Conservation (phyloP, 1,140 invertebrate species). For the Lepidurus apus region DNA sequence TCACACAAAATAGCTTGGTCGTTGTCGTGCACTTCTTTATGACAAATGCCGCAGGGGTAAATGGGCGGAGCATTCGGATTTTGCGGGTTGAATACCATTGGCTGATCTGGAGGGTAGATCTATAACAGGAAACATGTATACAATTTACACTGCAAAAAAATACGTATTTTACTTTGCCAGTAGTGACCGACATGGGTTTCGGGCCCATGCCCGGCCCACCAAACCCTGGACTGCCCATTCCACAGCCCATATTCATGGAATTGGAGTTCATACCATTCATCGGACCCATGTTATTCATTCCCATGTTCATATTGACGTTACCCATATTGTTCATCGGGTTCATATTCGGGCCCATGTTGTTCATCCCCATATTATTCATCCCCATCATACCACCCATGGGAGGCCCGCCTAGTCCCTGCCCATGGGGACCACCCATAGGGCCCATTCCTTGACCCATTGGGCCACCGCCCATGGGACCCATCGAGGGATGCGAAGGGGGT, state of each 20-base stretch:
- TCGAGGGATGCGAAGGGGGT: conserved; percentile 54
- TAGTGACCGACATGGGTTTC: conserved; percentile 79
- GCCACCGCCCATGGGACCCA: conserved; percentile 41
- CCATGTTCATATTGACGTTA: conserved; percentile 41
- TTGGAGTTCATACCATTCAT: conserved; percentile 35
- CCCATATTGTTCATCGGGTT: conserved; percentile 38
- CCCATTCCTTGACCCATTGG: conserved; percentile 46
- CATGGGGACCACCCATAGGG: conserved; percentile 41
- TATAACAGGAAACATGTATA: conserved; percentile 40
- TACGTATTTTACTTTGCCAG: conserved; percentile 64
- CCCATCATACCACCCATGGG: conserved; percentile 48
- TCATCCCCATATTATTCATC: conserved; percentile 38
- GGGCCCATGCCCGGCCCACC: conserved; percentile 44
- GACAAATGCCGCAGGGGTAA: conserved; percentile 78
- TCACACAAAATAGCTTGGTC: conserved; percentile 97
- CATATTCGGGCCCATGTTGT: conserved; percentile 37
- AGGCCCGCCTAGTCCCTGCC: conserved; percentile 58
- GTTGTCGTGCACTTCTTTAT: conserved; percentile 98
- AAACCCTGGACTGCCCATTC: conserved; percentile 43
- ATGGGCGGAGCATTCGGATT: conserved; percentile 97
- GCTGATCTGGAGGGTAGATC: conserved; percentile 87
- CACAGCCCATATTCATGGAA: conserved; percentile 40
- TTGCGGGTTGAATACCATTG: conserved; percentile 97
- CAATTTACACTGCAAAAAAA: conserved; percentile 26
- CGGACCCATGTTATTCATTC: conserved; percentile 35